Evolutionary conservation across 2,888 invertebrate species (phyloP).

Genomic region (Thysanoteuthis rhombus): DNA sequence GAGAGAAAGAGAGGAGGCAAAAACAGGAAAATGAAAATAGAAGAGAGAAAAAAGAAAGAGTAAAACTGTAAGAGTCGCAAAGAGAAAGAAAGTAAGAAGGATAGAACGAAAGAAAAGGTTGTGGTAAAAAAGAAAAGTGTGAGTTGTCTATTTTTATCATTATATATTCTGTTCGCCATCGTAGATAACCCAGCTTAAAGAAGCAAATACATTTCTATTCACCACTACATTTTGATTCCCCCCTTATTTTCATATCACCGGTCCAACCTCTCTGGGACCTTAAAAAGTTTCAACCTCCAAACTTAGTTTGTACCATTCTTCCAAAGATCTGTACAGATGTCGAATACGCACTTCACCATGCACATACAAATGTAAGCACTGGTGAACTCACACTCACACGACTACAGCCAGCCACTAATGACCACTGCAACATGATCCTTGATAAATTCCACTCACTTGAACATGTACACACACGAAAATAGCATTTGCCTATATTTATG

Average conservation of each 20-base stretch:
- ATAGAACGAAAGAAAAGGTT: too few relatives aligned
- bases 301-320: not conserved
- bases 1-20: not conserved
- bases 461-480: too few relatives aligned
- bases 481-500: too few relatives aligned
- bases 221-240: not conserved
- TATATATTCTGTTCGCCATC: not conserved
- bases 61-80: accelerated
- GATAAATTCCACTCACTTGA: too few relatives aligned
- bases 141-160: too few relatives aligned
- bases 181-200: not conserved
- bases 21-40: not conserved
- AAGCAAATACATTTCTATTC: not conserved
- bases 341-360: not conserved
- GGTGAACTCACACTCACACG: too few relatives aligned
- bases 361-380: too few relatives aligned
- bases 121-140: too few relatives aligned
- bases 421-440: too few relatives aligned
- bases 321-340: not conserved
- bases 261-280: not conserved
- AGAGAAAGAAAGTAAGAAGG: not conserved
- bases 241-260: not conserved
- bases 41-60: not conserved
- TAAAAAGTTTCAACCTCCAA: not conserved
- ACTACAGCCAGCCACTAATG: too few relatives aligned